phyloP scores from a whole-genome alignment of 92 coral and sea anemone species.

The Micromussa lordhowensis region DNA sequence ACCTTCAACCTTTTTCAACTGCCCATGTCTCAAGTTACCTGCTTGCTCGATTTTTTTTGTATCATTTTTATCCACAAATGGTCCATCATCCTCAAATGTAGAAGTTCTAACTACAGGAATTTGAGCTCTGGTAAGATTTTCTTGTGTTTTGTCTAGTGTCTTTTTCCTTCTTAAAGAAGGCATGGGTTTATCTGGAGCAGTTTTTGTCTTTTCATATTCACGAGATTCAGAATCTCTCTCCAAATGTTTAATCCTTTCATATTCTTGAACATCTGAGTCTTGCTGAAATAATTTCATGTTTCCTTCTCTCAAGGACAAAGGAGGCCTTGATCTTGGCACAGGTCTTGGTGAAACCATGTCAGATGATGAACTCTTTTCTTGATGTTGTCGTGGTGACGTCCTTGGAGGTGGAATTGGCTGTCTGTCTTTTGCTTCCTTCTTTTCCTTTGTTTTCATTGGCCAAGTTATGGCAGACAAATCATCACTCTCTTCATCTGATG shows the following conservation, averaged over 20 bases:
- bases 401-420: conserved; percentile 56
- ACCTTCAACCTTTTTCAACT: conserved; percentile 9
- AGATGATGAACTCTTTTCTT: conserved; percentile 24
- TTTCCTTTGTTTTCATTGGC: conserved; percentile 15
- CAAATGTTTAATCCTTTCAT: background rate
- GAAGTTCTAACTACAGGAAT: conserved; percentile 35
- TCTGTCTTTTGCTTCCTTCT: conserved; percentile 1
- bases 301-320: conserved; percentile 40
- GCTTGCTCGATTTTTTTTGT: background rate
- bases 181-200: background rate
- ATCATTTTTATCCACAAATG: background rate
- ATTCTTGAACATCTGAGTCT: conserved; percentile 1
- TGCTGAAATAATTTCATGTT: conserved; percentile 8
- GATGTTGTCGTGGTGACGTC: conserved; percentile 43
- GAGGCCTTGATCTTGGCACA: conserved; percentile 44
- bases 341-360: conserved; percentile 33
- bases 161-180: conserved; percentile 35
- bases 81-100: conserved; percentile 16
- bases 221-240: background rate
- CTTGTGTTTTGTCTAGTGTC: conserved; percentile 5
- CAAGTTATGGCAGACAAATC: background rate
- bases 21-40: conserved; percentile 26
- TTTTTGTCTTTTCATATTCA: background rate
- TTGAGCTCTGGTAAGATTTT: conserved; percentile 15
- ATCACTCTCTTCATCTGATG: conserved; percentile 26